phyloP scores from a whole-genome alignment of 2,797 vertebrate species.

The Euphonia xanthogaster region DNA sequence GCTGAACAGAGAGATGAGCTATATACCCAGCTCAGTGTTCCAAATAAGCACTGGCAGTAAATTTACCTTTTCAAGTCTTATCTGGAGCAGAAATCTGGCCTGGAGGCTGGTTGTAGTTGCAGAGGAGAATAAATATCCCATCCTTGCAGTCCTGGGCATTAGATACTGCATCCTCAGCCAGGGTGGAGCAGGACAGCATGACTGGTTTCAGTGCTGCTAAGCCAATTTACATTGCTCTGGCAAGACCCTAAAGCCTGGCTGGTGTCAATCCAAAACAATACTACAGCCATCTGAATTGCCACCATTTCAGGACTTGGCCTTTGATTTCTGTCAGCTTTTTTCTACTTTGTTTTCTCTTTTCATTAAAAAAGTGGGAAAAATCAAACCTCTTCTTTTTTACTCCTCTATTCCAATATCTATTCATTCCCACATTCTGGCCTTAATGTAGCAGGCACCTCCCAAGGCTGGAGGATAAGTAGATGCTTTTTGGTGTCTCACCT shows the following conservation, averaged over 20 bases:
- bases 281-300: background rate
- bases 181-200: background rate
- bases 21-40: background rate
- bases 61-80: conserved; percentile 9
- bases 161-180: background rate
- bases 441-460: background rate
- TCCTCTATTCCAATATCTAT: background rate
- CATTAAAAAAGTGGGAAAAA: background rate
- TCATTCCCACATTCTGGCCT: background rate
- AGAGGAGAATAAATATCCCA: background rate
- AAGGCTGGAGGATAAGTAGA: background rate
- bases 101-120: conserved; percentile 1
- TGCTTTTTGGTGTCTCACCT: background rate
- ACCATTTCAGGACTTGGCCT: background rate
- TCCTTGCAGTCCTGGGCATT: background rate
- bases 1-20: background rate
- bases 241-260: background rate
- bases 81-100: background rate
- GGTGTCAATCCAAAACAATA: background rate
- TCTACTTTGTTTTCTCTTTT: background rate
- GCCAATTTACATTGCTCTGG: background rate
- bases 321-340: background rate
- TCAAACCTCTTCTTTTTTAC: background rate
- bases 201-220: background rate
- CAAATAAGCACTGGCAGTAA: conserved; percentile 47